Conservation (phyloP, 2,797 vertebrate species). For the Fistularia commersonii region DNA sequence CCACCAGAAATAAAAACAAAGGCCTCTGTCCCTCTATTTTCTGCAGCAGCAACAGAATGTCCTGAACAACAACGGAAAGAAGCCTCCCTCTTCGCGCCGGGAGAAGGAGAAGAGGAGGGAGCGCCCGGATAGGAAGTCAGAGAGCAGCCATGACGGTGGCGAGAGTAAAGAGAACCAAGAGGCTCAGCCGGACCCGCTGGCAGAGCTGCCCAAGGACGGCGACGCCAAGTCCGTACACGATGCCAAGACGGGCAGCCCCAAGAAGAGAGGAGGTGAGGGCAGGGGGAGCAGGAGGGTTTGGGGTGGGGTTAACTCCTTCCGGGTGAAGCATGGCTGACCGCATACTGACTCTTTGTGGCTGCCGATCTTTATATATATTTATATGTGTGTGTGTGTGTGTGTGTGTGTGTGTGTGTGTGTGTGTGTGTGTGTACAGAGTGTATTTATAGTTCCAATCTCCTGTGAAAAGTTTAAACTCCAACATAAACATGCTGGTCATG, state of each 20-base stretch:
- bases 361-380: not conserved
- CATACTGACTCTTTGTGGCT: not conserved
- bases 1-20: not conserved
- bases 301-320: not conserved
- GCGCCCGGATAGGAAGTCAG: slow-evolving; percentile 63
- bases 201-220: slow-evolving; percentile 66
- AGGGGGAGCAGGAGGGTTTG: slow-evolving; percentile 17
- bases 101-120: slow-evolving; percentile 82
- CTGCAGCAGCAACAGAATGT: slow-evolving; percentile 78
- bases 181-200: slow-evolving; percentile 71
- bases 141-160: slow-evolving; percentile 73
- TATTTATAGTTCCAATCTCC: too few relatives aligned
- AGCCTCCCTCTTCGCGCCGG: slow-evolving; percentile 69
- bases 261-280: slow-evolving; percentile 83
- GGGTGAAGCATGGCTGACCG: not conserved
- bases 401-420: too few relatives aligned
- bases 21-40: not conserved
- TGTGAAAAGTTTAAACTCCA: too few relatives aligned
- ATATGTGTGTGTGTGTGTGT: too few relatives aligned
- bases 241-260: slow-evolving; percentile 71
- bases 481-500: too few relatives aligned
- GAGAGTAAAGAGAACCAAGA: slow-evolving; percentile 78
- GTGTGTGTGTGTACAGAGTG: too few relatives aligned
- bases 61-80: slow-evolving; percentile 78
- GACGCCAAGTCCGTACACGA: slow-evolving; percentile 62